phyloP scores from a whole-genome alignment of 2,113 vertebrate species.

The Columba livia region DNA sequence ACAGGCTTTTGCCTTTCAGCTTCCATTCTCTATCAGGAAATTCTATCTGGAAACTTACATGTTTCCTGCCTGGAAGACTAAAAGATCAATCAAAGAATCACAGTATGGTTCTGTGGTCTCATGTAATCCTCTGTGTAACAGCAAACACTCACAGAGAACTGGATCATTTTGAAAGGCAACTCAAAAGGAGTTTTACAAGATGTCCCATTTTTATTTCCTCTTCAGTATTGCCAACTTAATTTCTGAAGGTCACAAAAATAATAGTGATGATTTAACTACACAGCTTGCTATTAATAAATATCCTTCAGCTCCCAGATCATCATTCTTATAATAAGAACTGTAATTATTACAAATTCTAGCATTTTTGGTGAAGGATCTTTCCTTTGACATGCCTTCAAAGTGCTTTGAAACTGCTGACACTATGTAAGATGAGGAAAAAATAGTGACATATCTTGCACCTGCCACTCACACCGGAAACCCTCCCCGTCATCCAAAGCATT shows the following conservation, averaged over 20 bases:
- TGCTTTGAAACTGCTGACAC: neutral
- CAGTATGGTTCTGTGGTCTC: neutral
- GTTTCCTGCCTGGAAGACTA: neutral
- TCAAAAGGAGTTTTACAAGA: neutral
- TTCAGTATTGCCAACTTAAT: neutral
- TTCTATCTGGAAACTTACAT: neutral
- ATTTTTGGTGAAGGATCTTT: neutral
- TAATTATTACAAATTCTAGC: neutral
- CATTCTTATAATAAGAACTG: neutral
- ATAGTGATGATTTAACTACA: neutral
- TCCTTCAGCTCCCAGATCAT: neutral
- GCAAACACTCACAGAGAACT: neutral
- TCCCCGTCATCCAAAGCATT: neutral
- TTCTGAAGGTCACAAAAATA: slow-evolving; percentile 4
- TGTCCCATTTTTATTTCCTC: neutral
- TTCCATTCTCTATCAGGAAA: neutral
- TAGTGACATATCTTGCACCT: neutral
- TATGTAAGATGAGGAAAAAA: neutral
- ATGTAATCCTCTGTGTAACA: neutral
- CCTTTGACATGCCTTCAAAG: neutral
- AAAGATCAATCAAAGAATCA: neutral
- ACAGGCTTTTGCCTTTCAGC: neutral
- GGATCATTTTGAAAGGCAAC: neutral
- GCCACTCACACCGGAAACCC: neutral
- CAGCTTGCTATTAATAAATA: neutral